Evolutionary conservation across 1,140 invertebrate species (phyloP).

Genomic region (Linepithema humile): DNA sequence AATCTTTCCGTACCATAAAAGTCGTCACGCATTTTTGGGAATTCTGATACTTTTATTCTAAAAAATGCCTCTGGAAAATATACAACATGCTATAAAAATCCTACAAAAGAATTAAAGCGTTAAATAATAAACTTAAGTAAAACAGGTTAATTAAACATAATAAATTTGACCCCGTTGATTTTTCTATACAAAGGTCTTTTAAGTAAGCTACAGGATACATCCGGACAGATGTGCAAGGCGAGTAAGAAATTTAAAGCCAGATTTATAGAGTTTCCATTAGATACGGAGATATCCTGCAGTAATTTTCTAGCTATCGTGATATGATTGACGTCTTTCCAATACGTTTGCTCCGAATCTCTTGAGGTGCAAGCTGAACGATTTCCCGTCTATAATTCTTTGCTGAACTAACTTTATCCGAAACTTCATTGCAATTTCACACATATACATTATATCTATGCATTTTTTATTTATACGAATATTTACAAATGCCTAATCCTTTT

Average conservation of each 20-base stretch:
- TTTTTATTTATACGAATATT: neutral
- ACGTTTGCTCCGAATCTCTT: too few species aligned
- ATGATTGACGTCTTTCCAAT: too few species aligned
- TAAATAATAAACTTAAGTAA: too few species aligned
- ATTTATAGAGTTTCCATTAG: neutral
- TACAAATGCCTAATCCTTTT: neutral
- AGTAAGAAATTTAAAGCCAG: neutral
- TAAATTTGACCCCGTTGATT: too few species aligned
- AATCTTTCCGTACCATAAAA: neutral
- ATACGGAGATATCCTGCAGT: neutral
- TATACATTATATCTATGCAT: neutral
- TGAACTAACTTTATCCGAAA: neutral
- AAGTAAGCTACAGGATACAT: too few species aligned
- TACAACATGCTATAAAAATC: too few species aligned
- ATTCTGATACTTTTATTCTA: neutral
- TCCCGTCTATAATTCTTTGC: neutral
- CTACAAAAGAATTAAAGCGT: too few species aligned
- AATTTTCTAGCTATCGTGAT: neutral
- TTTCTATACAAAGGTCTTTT: too few species aligned
- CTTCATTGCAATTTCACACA: neutral
- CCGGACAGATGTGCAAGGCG: too few species aligned
- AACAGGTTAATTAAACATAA: too few species aligned
- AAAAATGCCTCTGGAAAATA: too few species aligned
- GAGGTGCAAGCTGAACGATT: neutral
- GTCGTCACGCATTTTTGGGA: neutral